These are phyloP conservation scores for Azemiops feae DNA, from an alignment of 2,113 vertebrate genomes.

Conservation along the genomic window DNA sequence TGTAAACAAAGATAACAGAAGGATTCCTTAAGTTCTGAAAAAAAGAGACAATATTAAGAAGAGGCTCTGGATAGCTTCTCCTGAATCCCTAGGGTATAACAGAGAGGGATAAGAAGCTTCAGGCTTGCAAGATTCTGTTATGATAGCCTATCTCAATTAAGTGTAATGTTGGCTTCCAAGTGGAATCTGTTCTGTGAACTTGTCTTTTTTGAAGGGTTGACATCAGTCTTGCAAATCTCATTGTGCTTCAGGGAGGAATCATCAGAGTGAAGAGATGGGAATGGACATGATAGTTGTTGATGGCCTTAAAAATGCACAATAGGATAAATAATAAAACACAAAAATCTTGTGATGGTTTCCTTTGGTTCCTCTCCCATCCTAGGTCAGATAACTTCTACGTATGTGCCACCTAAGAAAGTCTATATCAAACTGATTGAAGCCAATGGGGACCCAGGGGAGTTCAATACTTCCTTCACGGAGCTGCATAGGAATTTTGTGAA, in stretches of 20 bases:
- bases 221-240: neutral
- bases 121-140: neutral
- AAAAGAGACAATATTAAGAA: neutral
- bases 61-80: neutral
- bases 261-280: neutral
- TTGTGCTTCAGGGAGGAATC: neutral
- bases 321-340: no score
- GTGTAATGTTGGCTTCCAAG: neutral
- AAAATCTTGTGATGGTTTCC: fast-evolving
- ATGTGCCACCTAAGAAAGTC: neutral
- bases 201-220: neutral
- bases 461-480: slow-evolving; percentile 70
- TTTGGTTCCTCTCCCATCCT: neutral
- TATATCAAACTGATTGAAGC: slow-evolving; percentile 49
- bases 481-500: slow-evolving; percentile 72
- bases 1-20: neutral
- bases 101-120: neutral
- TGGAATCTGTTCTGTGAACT: neutral
- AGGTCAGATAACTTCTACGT: slow-evolving; percentile 21
- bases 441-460: neutral
- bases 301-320: neutral
- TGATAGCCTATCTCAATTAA: neutral
- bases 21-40: neutral
- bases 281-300: neutral
- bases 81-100: neutral